Percentiles rank a stretch among this genome's conserved stretches.
Conservation (phyloP, 2,113 vertebrate species). For the Okapia johnstoni region DNA sequence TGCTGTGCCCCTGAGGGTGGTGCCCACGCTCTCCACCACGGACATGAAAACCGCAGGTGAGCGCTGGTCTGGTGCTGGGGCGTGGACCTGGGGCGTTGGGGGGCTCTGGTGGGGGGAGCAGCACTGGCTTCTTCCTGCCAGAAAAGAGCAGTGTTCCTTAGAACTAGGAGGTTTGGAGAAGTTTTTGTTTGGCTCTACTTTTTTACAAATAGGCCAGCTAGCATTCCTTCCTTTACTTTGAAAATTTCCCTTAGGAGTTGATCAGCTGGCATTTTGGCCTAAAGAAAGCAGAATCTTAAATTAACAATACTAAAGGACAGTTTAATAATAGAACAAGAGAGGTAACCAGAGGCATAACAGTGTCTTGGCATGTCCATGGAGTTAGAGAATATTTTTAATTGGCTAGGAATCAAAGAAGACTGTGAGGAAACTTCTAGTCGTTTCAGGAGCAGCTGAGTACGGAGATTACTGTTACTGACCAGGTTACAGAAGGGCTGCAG, state of each 20-base stretch:
- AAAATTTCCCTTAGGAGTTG: background rate
- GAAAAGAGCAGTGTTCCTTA: background rate
- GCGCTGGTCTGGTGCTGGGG: background rate
- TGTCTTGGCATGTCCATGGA: background rate
- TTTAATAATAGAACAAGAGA: background rate
- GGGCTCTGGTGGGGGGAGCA: background rate
- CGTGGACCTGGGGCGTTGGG: background rate
- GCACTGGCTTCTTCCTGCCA: background rate
- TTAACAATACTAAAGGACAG: background rate
- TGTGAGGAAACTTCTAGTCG: background rate
- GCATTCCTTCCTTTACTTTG: background rate
- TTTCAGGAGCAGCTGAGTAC: background rate
- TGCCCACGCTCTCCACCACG: slow-evolving; percentile 92
- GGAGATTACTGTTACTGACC: background rate
- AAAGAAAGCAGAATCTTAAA: slow-evolving; percentile 8
- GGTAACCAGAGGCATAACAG: background rate
- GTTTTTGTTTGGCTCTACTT: background rate
- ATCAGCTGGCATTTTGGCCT: background rate
- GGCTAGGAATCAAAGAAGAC: background rate
- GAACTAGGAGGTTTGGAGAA: background rate
- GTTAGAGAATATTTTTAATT: background rate
- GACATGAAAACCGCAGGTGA: slow-evolving; percentile 97
- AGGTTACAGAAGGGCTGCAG: background rate
- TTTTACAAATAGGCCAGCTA: background rate
- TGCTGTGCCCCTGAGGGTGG: slow-evolving; percentile 89